Evolutionary conservation across 2,113 vertebrate genomes (phyloP).

Genomic region (Callipepla californica): DNA sequence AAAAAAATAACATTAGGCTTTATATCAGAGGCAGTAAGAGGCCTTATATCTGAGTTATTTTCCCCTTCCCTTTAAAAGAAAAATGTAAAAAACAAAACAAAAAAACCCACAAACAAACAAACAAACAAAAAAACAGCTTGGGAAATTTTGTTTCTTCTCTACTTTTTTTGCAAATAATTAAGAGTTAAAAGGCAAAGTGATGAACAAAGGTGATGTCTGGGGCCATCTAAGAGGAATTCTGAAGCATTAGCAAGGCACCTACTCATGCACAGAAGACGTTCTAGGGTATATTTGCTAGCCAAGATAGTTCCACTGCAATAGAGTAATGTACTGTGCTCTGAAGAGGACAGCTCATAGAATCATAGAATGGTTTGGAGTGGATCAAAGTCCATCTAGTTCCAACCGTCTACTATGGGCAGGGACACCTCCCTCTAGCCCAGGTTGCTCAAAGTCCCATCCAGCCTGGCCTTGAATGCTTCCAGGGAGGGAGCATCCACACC

Average conservation of each 20-base stretch:
- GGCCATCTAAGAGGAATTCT: background rate
- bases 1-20: background rate
- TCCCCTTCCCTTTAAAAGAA: fast-evolving
- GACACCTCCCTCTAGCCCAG: no score
- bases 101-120: no score
- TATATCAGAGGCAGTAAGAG: background rate
- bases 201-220: background rate
- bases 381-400: no score
- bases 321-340: background rate
- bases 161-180: background rate
- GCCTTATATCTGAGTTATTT: background rate
- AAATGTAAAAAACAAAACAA: background rate
- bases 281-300: fast-evolving
- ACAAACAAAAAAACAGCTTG: no score
- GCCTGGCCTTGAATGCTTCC: no score
- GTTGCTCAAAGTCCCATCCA: no score
- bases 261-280: background rate
- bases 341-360: background rate
- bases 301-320: fast-evolving
- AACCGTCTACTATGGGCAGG: no score
- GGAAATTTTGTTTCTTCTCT: background rate
- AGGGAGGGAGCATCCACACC: no score
- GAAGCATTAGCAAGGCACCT: background rate
- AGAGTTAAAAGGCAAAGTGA: background rate
- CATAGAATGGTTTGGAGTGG: no score